Percentiles rank a stretch among this genome's conserved stretches.
Evolutionary conservation across 2,888 invertebrate genomes (phyloP).

Genomic region (Melangyna quadrimaculata): DNA sequence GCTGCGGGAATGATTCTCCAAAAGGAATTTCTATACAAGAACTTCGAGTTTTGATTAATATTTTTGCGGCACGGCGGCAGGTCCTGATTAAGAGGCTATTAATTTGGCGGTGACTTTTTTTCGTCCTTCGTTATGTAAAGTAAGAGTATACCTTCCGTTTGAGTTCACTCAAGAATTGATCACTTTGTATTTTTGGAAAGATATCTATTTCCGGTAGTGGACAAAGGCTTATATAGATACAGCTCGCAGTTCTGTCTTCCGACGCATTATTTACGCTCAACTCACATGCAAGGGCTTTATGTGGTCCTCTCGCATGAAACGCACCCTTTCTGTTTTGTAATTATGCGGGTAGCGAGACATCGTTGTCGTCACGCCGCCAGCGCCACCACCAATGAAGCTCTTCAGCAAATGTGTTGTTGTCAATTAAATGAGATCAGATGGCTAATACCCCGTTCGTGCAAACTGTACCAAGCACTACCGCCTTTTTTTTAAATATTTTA

Average conservation of each 20-base stretch:
- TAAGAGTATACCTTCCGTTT: neutral
- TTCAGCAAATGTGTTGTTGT: conserved; percentile 38
- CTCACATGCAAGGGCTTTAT: conserved; percentile 36
- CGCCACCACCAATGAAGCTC: neutral
- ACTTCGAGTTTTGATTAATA: conserved; percentile 54
- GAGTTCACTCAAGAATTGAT: conserved; percentile 33
- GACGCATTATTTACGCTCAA: conserved; percentile 54
- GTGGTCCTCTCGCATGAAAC: neutral
- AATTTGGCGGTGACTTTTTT: conserved; percentile 74
- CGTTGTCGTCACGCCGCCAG: conserved; percentile 47
- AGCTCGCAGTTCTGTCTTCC: neutral
- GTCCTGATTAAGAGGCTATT: conserved; percentile 77
- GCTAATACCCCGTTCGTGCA: conserved; percentile 47
- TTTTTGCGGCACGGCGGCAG: conserved; percentile 61
- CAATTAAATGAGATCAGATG: conserved; percentile 58
- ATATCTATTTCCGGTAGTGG: conserved; percentile 55
- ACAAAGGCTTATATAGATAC: neutral
- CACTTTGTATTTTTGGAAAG: conserved; percentile 6
- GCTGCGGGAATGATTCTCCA: neutral
- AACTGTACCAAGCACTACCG: conserved; percentile 35
- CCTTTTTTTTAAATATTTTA: conserved; percentile 23
- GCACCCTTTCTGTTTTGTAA: conserved; percentile 58
- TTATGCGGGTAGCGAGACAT: conserved; percentile 64
- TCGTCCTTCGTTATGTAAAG: neutral
- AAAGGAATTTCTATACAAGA: neutral